phyloP scores from a whole-genome alignment of 2,888 invertebrate genomes.

The Atethmia centrago region DNA sequence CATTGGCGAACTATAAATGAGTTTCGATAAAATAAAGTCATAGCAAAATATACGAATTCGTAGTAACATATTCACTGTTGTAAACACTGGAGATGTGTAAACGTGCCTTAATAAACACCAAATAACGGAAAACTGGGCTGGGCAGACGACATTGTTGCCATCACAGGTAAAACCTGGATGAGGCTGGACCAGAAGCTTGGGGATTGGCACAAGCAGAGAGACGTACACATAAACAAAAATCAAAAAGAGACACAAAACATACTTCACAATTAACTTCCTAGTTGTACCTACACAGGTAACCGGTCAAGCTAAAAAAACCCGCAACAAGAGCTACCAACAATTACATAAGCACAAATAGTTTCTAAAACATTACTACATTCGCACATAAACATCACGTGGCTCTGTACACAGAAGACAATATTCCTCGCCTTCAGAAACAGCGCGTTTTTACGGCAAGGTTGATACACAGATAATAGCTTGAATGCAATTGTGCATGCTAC shows the following conservation, averaged over 20 bases:
- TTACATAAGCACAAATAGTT: conserved; percentile 38
- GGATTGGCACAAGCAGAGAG: no score
- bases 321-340: conserved; percentile 8
- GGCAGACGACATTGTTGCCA: no score
- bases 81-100: neutral
- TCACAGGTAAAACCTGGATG: no score
- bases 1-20: no score
- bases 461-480: conserved; percentile 52
- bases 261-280: no score
- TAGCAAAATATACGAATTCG: neutral
- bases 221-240: neutral
- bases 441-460: conserved; percentile 54
- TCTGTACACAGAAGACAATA: conserved; percentile 35
- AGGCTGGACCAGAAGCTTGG: no score
- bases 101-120: neutral
- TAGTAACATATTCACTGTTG: neutral
- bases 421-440: conserved; percentile 23
- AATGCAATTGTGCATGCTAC: conserved; percentile 58
- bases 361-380: conserved; percentile 12
- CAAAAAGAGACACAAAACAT: neutral
- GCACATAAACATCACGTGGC: conserved; percentile 18
- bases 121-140: neutral
- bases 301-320: neutral
- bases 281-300: no score
- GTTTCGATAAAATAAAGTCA: no score